Percentiles rank a stretch among this genome's conserved stretches.
Conservation (phyloP, 2,888 invertebrate species). For the Cryptus viduatorius region DNA sequence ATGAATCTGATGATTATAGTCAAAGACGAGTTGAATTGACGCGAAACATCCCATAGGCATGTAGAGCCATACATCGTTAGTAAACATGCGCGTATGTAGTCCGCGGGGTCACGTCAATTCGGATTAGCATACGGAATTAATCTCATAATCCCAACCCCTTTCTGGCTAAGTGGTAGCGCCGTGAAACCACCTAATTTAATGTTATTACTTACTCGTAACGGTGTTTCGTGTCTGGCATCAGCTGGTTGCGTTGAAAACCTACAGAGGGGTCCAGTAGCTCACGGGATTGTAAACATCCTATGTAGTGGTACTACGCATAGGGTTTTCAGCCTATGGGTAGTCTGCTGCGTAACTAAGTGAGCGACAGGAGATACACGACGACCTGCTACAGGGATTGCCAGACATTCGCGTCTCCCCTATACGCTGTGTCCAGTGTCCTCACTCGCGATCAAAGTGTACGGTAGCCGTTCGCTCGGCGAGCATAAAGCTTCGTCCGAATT, state of each 20-base stretch:
- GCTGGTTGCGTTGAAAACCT: background rate
- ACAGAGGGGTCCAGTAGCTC: background rate
- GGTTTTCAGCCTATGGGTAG: background rate
- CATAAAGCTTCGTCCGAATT: conserved; percentile 10
- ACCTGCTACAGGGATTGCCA: background rate
- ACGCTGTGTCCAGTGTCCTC: background rate
- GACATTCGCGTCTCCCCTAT: background rate
- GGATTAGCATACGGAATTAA: conserved; percentile 29
- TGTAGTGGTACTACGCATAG: background rate
- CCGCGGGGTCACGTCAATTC: conserved; percentile 3
- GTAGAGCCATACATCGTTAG: background rate
- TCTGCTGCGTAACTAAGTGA: conserved; percentile 7
- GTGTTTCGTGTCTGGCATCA: background rate
- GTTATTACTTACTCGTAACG: conserved; percentile 37
- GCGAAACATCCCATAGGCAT: background rate
- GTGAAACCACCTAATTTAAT: conserved; percentile 49
- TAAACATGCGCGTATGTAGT: conserved; percentile 1
- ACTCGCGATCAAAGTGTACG: conserved; percentile 14
- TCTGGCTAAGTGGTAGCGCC: conserved; percentile 35
- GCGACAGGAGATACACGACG: conserved; percentile 4
- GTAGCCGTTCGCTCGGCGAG: background rate
- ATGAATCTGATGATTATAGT: background rate
- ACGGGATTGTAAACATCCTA: background rate
- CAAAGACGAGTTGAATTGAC: background rate
- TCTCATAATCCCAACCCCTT: conserved; percentile 29